Evolutionary conservation across 2,113 vertebrate species (phyloP).

Genomic region (Zosterops lateralis): DNA sequence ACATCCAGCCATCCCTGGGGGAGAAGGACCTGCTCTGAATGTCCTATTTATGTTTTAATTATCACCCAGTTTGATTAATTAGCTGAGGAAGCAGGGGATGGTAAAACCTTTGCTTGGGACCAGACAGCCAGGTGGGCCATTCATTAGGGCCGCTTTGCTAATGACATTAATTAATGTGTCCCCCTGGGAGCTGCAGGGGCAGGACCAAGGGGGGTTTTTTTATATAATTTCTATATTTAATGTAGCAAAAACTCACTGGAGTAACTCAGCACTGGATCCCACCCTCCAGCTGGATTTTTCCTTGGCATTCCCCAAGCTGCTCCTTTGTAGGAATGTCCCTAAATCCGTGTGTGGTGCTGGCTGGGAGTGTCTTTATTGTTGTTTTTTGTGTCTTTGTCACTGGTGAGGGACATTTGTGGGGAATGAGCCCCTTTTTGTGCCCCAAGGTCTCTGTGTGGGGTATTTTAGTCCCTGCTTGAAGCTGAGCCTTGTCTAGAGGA

Average conservation of each 20-base stretch:
- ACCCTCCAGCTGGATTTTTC: not conserved
- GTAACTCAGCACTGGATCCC: not conserved
- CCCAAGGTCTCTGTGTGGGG: not conserved
- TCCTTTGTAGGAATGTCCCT: not conserved
- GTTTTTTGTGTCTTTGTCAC: not conserved
- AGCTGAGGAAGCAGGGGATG: not conserved
- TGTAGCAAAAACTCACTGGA: not conserved
- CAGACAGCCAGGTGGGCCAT: not conserved
- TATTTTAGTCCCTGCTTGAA: not conserved
- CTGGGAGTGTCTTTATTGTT: not conserved
- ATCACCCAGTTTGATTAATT: not conserved
- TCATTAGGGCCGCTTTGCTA: not conserved
- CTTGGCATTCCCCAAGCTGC: not conserved
- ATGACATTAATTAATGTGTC: not conserved
- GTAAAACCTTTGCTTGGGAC: rapidly evolving
- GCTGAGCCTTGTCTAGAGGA: not conserved
- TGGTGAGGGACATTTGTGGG: not conserved
- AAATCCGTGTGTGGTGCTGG: rapidly evolving
- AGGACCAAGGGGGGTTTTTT: not conserved
- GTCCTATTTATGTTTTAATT: not conserved
- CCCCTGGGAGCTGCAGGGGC: not conserved
- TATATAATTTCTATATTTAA: rapidly evolving
- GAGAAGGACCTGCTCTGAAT: not conserved
- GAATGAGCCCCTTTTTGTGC: not conserved
- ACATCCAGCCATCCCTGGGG: not conserved